Conservation (phyloP, 92 coral and sea anemone genomes). For the Paramuricea clavata region DNA sequence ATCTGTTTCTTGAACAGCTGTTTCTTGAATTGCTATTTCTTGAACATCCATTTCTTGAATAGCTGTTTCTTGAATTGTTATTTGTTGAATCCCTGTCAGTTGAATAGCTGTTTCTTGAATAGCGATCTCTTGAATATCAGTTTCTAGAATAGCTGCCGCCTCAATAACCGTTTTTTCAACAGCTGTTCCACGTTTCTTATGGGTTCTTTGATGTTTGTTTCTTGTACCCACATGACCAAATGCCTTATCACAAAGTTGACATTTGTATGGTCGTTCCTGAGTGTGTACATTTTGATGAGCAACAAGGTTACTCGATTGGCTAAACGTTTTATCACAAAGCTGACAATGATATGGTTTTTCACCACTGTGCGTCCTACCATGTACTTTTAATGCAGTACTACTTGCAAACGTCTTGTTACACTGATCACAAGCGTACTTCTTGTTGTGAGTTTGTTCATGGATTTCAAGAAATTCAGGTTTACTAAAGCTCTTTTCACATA, state of each 20-base stretch:
- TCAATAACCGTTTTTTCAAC: not conserved
- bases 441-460: not conserved
- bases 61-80: not conserved
- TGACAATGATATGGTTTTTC: slow-evolving; percentile 17
- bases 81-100: not conserved
- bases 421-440: not conserved
- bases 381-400: slow-evolving; percentile 4
- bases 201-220: slow-evolving; percentile 9
- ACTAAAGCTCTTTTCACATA: not conserved
- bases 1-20: not conserved
- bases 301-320: slow-evolving; percentile 13
- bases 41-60: not conserved
- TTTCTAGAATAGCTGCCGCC: not conserved
- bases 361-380: not conserved
- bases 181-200: not conserved
- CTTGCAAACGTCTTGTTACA: not conserved
- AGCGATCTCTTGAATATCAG: not conserved
- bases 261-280: slow-evolving; percentile 16
- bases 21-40: not conserved
- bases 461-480: not conserved
- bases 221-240: slow-evolving; percentile 19
- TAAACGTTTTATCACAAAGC: not conserved
- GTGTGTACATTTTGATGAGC: slow-evolving; percentile 28
- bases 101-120: not conserved
- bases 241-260: slow-evolving; percentile 10